Conservation (phyloP, 1,140 invertebrate genomes). For the Papilio machaon region DNA sequence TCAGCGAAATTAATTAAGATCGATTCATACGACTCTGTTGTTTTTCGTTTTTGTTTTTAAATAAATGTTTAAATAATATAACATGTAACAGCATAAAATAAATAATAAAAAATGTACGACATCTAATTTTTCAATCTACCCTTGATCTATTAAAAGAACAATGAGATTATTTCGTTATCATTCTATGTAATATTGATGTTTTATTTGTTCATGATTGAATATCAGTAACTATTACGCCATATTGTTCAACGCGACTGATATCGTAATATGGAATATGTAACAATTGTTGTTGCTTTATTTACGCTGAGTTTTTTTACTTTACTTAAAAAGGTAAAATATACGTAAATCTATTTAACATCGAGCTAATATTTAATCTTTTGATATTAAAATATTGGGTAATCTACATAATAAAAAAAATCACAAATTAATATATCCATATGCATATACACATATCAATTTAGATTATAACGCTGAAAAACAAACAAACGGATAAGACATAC, state of each 20-base stretch:
- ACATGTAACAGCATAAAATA: background rate
- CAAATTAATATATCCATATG: background rate
- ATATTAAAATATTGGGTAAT: background rate
- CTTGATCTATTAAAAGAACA: background rate
- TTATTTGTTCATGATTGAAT: background rate
- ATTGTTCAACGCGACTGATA: background rate
- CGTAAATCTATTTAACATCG: too few relatives aligned
- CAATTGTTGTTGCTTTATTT: background rate
- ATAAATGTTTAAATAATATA: background rate
- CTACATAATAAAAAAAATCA: background rate
- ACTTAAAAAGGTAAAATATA: too few relatives aligned
- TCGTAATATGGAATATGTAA: background rate
- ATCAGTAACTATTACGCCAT: slow-evolving; percentile 1
- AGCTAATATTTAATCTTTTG: too few relatives aligned
- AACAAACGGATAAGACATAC: slow-evolving; percentile 55
- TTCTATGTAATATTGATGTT: background rate
- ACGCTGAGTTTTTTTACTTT: too few relatives aligned
- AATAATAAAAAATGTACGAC: too few relatives aligned
- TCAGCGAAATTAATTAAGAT: slow-evolving; percentile 2
- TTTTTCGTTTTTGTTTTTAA: background rate
- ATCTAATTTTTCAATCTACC: background rate
- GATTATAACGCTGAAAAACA: background rate
- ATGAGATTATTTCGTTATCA: background rate
- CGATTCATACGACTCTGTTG: background rate
- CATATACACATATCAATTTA: background rate